Evolutionary conservation across 2,888 invertebrate species (phyloP).

Genomic region (Noctua comes): DNA sequence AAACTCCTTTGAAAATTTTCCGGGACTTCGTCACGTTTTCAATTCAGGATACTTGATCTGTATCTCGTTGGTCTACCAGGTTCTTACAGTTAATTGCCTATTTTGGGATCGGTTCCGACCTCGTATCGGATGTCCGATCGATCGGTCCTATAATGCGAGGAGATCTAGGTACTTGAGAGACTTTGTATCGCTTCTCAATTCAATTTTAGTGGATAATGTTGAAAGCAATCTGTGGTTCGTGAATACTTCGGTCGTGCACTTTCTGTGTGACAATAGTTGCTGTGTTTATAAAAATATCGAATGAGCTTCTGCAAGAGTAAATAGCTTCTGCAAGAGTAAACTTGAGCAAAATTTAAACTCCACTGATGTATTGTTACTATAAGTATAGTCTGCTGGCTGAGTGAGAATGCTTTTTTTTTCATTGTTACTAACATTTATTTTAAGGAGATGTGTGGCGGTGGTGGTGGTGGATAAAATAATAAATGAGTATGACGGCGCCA

Average conservation of each 20-base stretch:
- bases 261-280: neutral
- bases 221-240: neutral
- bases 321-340: neutral
- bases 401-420: no score
- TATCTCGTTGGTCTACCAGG: slow-evolving; percentile 49
- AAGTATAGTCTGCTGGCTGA: no score
- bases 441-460: no score
- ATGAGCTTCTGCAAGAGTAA: neutral
- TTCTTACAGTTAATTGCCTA: slow-evolving; percentile 56
- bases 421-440: no score
- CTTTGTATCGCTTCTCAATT: slow-evolving; percentile 16
- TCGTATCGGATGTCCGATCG: slow-evolving; percentile 33
- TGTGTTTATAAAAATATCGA: neutral
- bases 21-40: slow-evolving; percentile 54
- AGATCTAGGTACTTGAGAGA: neutral
- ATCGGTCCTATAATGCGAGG: slow-evolving; percentile 22
- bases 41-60: slow-evolving; percentile 46
- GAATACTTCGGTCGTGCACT: slow-evolving; percentile 4
- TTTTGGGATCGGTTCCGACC: slow-evolving; percentile 38
- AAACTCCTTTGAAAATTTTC: neutral
- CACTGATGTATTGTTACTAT: no score
- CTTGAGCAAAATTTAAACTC: no score
- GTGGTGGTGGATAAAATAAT: no score
- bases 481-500: no score
- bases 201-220: slow-evolving; percentile 23